Base-by-base conservation (phyloP, 2,888 invertebrate species). In the Yponomeuta malinellus region DNA sequence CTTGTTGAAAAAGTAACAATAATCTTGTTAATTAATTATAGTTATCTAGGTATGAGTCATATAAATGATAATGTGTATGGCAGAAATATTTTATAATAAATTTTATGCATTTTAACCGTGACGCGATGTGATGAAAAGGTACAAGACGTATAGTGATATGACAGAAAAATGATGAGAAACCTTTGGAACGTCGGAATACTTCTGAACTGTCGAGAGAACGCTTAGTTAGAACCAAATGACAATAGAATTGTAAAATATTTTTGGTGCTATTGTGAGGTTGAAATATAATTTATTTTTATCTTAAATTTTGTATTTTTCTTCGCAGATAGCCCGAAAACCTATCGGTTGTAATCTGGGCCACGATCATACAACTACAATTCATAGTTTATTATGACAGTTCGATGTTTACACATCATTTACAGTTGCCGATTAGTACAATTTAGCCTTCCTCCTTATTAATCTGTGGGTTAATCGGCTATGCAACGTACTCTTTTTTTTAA, bases 171-270 rank as follows among this genome's bases (percentile, higher is more conserved):
- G 12, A 4, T 43, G 43, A 43, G 43, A 43, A 43, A 15, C 10
- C 52, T 15, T 59, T 59, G 52, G 52, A 59, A 59, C 6, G 52
- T 59, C 52, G 12, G 15, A 59, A 15, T 9, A 52, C 10, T 52
- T 52, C 12, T 52, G 12, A 52, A 12, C 52, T 52, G 52, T 15
- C 15, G 52, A 59, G 52, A 59, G 52, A 59, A 15, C 15, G 15
- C 15, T 12, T 59, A 59, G 52, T 59, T 59, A 59, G 15, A 59
- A 59, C 9, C 52, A 15, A 59, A 59, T 59, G 15, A 59, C 52
- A 59, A 59, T 59, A 15, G 52, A 59, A 59, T 59, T 59, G 52
- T 59, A 59, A 12, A 59, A 59, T 59, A 59, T 59, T 59, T 59
- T 59, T 15, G 12, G 12, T 15, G 12, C 6, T 59, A 59, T 59